Conservation (phyloP, 2,797 vertebrate species). For the Leucoraja ocellata region DNA sequence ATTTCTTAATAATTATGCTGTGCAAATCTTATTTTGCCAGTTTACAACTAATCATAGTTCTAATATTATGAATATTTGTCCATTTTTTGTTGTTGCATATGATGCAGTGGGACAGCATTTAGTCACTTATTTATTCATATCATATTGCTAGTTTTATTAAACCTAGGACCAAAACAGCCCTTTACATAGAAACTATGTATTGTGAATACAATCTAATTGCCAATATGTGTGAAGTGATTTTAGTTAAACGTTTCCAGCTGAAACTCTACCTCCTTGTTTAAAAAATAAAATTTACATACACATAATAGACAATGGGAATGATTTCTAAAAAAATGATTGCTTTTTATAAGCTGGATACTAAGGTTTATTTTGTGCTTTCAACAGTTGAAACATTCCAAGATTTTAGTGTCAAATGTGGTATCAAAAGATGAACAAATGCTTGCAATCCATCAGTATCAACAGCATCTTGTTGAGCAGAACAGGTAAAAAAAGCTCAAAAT, state of each 20-base stretch:
- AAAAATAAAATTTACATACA: no score
- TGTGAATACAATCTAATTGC: background rate
- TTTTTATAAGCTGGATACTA: background rate
- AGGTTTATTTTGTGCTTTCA: background rate
- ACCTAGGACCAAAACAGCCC: background rate
- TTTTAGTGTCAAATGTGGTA: background rate
- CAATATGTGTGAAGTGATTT: background rate
- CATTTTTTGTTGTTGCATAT: background rate
- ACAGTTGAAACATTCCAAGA: background rate
- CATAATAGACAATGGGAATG: no score
- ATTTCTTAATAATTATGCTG: background rate
- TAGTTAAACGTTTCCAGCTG: no score
- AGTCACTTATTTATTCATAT: background rate
- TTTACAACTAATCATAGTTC: background rate
- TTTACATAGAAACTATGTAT: background rate
- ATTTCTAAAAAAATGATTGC: background rate
- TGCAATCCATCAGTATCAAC: conserved; percentile 68
- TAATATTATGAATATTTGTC: background rate
- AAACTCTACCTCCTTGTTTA: no score
- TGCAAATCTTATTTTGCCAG: background rate
- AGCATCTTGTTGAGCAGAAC: conserved; percentile 71
- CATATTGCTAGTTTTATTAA: background rate
- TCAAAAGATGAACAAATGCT: conserved; percentile 53
- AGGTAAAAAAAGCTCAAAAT: conserved; percentile 49
- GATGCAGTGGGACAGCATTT: background rate